Conservation (phyloP, 2,113 vertebrate species). For the Pomatostomus ruficeps region DNA sequence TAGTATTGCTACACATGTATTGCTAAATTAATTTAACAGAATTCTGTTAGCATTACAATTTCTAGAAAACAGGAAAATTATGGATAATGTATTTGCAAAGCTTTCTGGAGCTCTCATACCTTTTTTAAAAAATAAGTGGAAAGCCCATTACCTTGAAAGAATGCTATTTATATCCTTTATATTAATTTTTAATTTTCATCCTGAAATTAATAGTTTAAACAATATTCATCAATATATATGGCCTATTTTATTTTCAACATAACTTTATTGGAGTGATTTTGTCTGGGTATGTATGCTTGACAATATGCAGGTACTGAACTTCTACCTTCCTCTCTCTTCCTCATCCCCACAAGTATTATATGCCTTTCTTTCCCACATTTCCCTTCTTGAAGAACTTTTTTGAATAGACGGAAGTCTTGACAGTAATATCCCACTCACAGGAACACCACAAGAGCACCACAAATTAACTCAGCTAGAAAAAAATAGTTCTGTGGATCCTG, state of each 20-base stretch:
- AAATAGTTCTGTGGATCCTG: not conserved
- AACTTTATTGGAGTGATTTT: not conserved
- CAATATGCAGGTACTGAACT: not conserved
- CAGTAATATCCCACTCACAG: not conserved
- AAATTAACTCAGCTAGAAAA: not conserved
- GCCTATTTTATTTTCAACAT: not conserved
- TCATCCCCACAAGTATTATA: not conserved
- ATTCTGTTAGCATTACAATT: not conserved
- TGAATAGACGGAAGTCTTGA: not conserved
- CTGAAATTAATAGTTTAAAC: not conserved
- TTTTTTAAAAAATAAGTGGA: not conserved
- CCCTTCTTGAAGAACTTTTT: not conserved
- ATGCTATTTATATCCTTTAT: not conserved
- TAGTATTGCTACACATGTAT: not conserved
- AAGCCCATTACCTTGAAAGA: not conserved
- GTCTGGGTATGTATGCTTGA: accelerated
- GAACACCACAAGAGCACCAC: not conserved
- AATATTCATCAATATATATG: not conserved
- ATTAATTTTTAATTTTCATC: not conserved
- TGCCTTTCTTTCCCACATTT: not conserved
- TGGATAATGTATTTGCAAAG: not conserved
- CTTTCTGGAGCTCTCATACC: not conserved
- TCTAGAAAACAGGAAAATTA: not conserved
- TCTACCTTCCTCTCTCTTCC: not conserved
- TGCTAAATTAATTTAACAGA: not conserved